Evolutionary conservation across 2,113 vertebrate genomes (phyloP), one percentile per base, ranked within the genome.

Genomic region (Oreochromis tanganicae): DNA sequence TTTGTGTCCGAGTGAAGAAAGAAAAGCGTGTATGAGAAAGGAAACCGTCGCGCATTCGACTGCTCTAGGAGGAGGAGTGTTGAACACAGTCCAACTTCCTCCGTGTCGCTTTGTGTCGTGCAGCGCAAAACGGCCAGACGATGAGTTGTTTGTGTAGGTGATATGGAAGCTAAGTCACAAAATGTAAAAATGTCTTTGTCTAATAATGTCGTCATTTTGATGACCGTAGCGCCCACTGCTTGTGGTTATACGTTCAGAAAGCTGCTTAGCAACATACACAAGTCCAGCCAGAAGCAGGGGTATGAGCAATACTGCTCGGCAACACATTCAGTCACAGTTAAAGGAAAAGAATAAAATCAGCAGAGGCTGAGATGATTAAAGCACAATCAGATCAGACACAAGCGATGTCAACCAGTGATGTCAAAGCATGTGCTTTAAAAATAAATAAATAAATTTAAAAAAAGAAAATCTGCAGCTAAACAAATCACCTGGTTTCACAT

Each of bases 271-370:
- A 91, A 93, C 80, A 80, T 81, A 87, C 85, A 87, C 56, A 82
- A 84, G 21, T 91, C 43, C 38, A 75, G 86, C 86, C 86, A 85
- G 73, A 52, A 93, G 90, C 91, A 71, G 73, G 52, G 36, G 34
- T 63, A 68, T 82, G 87, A 83, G 38, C 27, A 56, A 83, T 85
- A 87, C 85, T 83, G 89, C 92, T 91, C 59, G 4, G 87, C 32
- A 81, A 90, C 80, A 92, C 92, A 90, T 92, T 90, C 91, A 90
- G 88, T 86, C 75, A 85, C 84, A 85, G 55, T 24, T 79, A 21
- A 81, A 88, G 48, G 17, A 79, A 89, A 80, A 89, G 7, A 10
- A 78, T 24, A 57, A 63, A 17, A 90, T 80, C 80, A 43, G 82
- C 73, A 43, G 84, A 84, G 81, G 84, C 55, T 56, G 43, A 24